Evolutionary conservation across 1,140 invertebrate genomes (phyloP).

Genomic region (Plutomurus gul): DNA sequence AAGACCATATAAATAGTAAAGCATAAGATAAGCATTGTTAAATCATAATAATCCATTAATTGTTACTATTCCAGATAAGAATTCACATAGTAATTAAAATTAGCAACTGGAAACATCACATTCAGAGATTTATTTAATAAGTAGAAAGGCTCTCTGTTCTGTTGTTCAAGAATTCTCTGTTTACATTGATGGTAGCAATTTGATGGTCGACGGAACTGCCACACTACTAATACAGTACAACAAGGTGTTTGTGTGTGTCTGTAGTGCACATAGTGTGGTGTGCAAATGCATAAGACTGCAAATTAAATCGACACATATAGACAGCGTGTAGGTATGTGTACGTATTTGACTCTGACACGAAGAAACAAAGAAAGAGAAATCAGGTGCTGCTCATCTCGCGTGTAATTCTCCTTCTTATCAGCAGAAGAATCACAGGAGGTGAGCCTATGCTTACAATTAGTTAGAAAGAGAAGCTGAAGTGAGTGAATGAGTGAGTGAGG

Average conservation of each 20-base stretch:
- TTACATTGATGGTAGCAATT: neutral
- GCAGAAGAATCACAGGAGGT: neutral
- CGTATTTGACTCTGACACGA: neutral
- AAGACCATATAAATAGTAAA: neutral
- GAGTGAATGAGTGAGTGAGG: too few species aligned
- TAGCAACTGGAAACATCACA: neutral
- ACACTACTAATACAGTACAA: too few species aligned
- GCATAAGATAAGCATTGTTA: neutral
- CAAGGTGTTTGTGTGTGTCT: too few species aligned
- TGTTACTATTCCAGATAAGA: neutral
- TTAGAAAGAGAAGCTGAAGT: slow-evolving; percentile 15
- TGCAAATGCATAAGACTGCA: neutral
- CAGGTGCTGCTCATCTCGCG: slow-evolving; percentile 15
- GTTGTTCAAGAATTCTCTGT: neutral
- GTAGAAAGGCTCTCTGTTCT: slow-evolving; percentile 8
- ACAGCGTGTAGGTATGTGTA: too few species aligned
- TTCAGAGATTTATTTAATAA: neutral
- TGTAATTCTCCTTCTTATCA: slow-evolving; percentile 21
- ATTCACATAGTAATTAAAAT: neutral
- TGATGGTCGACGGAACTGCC: neutral
- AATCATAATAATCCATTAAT: neutral
- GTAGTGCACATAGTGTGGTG: neutral
- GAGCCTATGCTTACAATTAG: too few species aligned
- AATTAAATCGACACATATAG: too few species aligned
- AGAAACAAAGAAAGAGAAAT: slow-evolving; percentile 28